Conservation (phyloP, 2,113 vertebrate species). For the Daubentonia madagascariensis region DNA sequence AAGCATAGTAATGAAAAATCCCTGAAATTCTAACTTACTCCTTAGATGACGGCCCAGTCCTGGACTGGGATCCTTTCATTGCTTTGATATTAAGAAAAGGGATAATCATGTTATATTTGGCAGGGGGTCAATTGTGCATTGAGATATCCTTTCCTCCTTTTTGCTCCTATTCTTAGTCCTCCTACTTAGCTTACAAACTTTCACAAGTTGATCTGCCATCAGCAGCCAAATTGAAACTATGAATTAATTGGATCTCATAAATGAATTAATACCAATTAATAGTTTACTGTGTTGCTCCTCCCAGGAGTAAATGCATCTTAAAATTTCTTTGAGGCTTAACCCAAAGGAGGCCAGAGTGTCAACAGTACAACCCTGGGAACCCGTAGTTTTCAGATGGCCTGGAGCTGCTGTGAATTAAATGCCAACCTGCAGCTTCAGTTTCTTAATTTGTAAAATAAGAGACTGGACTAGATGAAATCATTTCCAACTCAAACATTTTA, state of each 20-base stretch:
- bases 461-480: neutral
- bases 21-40: neutral
- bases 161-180: neutral
- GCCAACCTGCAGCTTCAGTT: neutral
- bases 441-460: neutral
- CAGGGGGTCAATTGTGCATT: neutral
- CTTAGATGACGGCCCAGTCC: neutral
- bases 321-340: conserved; percentile 10
- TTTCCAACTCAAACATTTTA: neutral
- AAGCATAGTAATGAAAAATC: neutral
- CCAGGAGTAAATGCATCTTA: conserved; percentile 42
- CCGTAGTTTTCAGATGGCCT: neutral
- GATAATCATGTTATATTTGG: neutral
- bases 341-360: neutral
- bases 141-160: neutral
- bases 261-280: conserved; percentile 49
- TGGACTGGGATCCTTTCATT: neutral
- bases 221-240: neutral
- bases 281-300: conserved; percentile 18
- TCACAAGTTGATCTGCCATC: neutral
- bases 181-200: neutral
- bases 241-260: conserved; percentile 46
- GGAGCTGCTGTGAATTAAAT: neutral
- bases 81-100: neutral
- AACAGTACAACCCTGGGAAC: neutral